Base-by-base conservation (phyloP, 2,113 vertebrate genomes). In the Oceanites oceanicus region DNA sequence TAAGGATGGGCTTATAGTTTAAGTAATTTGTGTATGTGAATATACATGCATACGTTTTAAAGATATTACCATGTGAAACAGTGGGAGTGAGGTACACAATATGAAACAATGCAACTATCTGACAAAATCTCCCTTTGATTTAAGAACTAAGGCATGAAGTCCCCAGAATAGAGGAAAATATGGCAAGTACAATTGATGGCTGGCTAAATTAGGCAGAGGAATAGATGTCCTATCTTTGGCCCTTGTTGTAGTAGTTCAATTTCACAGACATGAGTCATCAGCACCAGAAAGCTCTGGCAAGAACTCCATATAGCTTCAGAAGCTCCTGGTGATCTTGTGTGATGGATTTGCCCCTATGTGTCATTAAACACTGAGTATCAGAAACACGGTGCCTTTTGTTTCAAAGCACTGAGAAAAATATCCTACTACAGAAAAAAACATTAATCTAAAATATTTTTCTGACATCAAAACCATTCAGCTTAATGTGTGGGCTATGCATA, bases 11-110 rank as follows among this genome's bases (percentile, higher is more conserved):
- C 40, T 85, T 91, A 86, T 88, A 77, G 66, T 94, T 96, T 96
- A 88, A 94, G 79, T 92, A 93, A 94, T 95, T 94, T 96, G n/a
- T 97, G 59, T 95, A 13, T 75, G 55, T 94, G 61, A 96, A 80
- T 71, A 80, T 71, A 44, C 30, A 40, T 44, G 6, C 72, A 44
- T 72, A 50, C 81, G 47, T 95, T 96, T 92, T 86, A 67, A 93
- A 95, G 58, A 70, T 83, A 65, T 52, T 87, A 71, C 68, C 27
- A 18, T 23, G 30, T 93, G 77, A 97, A 96, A 77, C 3, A 16
- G 62, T 65, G 11, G 52, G 80, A 94, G 44, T 47, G 18, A 36
- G 90, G 81, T 55, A 94, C 93, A 88, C 58, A 72, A 47, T 53
- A 75, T 32, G n/a, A 92, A 93, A 71, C 6, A 84, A 70, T 74